Percentiles rank a stretch among this genome's conserved stretches.
These are phyloP conservation scores for Hozukius guyotensis DNA, from an alignment of 2,797 vertebrate genomes.

Conservation along the genomic window DNA sequence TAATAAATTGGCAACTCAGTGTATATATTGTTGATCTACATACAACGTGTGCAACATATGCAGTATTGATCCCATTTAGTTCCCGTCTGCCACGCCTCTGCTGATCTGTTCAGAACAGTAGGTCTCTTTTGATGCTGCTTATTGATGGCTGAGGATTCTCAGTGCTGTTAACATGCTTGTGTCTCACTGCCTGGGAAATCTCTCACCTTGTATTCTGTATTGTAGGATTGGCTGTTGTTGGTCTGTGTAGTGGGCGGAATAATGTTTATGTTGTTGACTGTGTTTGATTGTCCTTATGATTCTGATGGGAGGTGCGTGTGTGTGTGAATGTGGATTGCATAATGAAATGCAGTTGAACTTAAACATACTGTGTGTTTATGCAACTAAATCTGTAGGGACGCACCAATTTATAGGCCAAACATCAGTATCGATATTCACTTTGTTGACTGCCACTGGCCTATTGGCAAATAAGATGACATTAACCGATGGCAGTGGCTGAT, in stretches of 20 bases:
- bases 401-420: too few relatives aligned
- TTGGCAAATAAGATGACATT: too few relatives aligned
- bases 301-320: not conserved
- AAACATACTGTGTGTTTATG: not conserved
- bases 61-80: conserved; percentile 20
- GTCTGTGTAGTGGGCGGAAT: not conserved
- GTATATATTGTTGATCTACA: not conserved
- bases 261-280: not conserved
- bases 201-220: not conserved
- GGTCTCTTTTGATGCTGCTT: conserved; percentile 20
- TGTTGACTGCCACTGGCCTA: too few relatives aligned
- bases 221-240: not conserved
- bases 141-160: conserved; percentile 24
- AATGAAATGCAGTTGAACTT: not conserved
- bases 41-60: not conserved
- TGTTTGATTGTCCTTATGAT: conserved; percentile 14
- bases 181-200: conserved; percentile 19
- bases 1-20: not conserved
- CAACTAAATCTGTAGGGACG: not conserved
- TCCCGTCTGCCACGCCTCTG: conserved; percentile 9
- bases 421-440: too few relatives aligned
- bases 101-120: conserved; percentile 2
- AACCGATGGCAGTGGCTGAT: too few relatives aligned
- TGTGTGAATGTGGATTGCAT: not conserved
- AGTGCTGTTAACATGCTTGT: not conserved